phyloP scores from a whole-genome alignment of 2,797 vertebrate genomes.

The Linurgus olivaceus region DNA sequence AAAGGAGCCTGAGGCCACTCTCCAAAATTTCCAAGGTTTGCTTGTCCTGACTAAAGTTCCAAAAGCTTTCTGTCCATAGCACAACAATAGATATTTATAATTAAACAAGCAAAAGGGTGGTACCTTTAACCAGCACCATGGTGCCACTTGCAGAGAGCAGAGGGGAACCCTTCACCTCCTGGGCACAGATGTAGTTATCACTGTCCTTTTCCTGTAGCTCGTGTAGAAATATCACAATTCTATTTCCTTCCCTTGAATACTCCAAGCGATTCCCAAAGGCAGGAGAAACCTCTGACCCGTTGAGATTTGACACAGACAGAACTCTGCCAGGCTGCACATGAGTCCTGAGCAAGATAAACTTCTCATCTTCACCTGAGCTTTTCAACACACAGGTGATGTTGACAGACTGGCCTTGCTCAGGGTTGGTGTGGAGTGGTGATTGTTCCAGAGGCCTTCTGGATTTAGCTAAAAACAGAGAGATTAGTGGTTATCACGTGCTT shows the following conservation, averaged over 20 bases:
- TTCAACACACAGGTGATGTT: not conserved
- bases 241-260: not conserved
- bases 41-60: not conserved
- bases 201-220: not conserved
- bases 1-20: not conserved
- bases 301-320: not conserved
- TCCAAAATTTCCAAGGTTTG: not conserved
- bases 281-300: fast-evolving
- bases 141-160: not conserved
- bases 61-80: not conserved
- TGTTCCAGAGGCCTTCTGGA: not conserved
- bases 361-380: fast-evolving
- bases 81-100: fast-evolving
- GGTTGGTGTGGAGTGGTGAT: not conserved
- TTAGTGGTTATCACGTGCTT: not conserved
- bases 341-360: not conserved
- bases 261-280: not conserved
- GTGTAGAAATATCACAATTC: not conserved
- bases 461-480: not conserved
- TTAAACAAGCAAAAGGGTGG: not conserved
- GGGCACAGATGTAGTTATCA: conserved; percentile 5
- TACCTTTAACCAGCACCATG: conserved; percentile 52
- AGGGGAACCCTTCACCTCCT: fast-evolving
- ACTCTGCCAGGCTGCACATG: fast-evolving
- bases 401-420: not conserved